Evolutionary conservation across 2,888 invertebrate species (phyloP), one percentile per base, ranked within the genome.

Genomic region (Gastracanthus pulcherrimus): DNA sequence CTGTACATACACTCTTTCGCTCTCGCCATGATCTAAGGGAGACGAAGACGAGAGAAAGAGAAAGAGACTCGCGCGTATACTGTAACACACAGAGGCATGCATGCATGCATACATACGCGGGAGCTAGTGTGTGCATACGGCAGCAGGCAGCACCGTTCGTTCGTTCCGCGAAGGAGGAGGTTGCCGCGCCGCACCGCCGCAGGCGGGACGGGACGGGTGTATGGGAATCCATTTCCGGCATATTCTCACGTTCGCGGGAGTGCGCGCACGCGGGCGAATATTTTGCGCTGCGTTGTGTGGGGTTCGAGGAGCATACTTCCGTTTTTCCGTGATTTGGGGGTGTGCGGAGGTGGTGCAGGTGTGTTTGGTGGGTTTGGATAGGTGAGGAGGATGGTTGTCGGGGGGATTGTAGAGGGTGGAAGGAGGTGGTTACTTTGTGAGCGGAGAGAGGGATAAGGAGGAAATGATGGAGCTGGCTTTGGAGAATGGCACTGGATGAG

Each of bases 161-260:
- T 76, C 80, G 55, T 51, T 76, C 76, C 70, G 74, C 72, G 79
- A 66, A 74, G 29, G 60, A 26, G 11, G n/a, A 41, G 58, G n/a
- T 9, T 67, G 71, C 55, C 70, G 77, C 48, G n/a, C n/a, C n/a
- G n/a, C 19, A n/a, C 23, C 55, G 26, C 55, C 62, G 45, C 45
- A 45, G 45, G n/a, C n/a, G n/a, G 45, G 45, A 45, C 16, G n/a
- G n/a, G 36, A 34, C 76, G 80, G 80, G 79, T 84, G 85, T 62
- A 86, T 88, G 89, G 87, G 88, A 89, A 89, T 87, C 82, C 84
- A 87, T 86, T 87, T 88, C 87, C 86, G 87, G 87, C 84, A 84
- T 86, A 88, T 89, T 89, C 89, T 89, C 89, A 88, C 89, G 88
- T 77, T 80, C 71, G 16, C 38, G 31, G 23, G 62, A 31, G 6